These are phyloP conservation scores for Myioborus miniatus DNA, from an alignment of 2,797 vertebrate species.

Conservation along the genomic window DNA sequence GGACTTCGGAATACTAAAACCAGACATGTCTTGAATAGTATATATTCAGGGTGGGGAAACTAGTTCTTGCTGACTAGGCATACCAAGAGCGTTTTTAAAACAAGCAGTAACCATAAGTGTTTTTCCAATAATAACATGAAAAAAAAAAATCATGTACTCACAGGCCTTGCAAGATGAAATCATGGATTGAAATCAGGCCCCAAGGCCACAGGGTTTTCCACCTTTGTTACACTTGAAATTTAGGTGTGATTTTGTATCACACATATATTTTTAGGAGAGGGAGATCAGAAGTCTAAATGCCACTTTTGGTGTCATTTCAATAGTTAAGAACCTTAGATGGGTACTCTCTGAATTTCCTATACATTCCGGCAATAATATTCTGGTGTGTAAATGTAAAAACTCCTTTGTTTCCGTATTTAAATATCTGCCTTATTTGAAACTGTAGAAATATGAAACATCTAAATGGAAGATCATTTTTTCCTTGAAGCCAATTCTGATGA, in stretches of 20 bases:
- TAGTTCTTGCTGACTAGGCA: background rate
- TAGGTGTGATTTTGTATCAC: background rate
- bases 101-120: background rate
- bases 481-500: background rate
- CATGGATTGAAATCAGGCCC: background rate
- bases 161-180: background rate
- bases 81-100: background rate
- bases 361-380: background rate
- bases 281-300: background rate
- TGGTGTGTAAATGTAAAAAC: background rate
- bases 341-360: background rate
- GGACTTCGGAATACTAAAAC: background rate
- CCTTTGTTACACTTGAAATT: background rate
- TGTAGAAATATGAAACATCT: background rate
- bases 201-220: background rate
- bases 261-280: background rate
- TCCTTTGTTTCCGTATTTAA: background rate
- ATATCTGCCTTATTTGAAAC: background rate
- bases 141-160: background rate
- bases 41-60: background rate
- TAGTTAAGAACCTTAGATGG: background rate
- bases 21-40: background rate
- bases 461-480: background rate
- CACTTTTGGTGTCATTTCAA: background rate
- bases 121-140: background rate